A percentile compares a stretch with the other conserved stretches of the same genome.
These are phyloP conservation scores for Otus scops DNA, from an alignment of 2,797 vertebrate species.

Conservation along the genomic window DNA sequence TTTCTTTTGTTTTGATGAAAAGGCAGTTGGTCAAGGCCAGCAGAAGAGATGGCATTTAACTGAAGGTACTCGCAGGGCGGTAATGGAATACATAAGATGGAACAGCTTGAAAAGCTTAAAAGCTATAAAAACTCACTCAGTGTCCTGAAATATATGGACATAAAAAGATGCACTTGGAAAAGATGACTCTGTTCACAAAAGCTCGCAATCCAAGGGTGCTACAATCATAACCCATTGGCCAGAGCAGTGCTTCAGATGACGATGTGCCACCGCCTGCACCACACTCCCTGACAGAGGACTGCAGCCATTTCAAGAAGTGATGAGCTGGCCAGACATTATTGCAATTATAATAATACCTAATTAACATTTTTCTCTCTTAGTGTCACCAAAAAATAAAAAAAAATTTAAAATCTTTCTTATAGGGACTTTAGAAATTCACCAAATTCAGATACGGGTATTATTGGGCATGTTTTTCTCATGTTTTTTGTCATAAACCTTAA, in stretches of 20 bases:
- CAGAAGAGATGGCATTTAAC: not conserved
- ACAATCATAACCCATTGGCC: not conserved
- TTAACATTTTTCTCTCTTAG: not conserved
- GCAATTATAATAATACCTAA: not conserved
- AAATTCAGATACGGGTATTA: not conserved
- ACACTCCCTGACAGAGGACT: accelerated
- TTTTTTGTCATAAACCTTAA: not conserved
- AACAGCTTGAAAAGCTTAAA: not conserved
- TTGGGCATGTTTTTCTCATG: accelerated
- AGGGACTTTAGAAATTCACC: not conserved
- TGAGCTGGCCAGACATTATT: accelerated
- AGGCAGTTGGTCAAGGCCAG: not conserved
- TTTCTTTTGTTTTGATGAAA: not conserved
- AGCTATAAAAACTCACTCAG: not conserved
- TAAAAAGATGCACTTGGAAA: not conserved
- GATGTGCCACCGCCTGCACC: not conserved
- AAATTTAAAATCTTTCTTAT: too few species aligned
- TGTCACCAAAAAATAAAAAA: too few species aligned
- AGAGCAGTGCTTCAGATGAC: not conserved
- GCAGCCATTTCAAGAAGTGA: accelerated
- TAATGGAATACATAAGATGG: not conserved
- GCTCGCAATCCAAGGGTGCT: not conserved
- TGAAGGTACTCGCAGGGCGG: not conserved
- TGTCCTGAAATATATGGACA: accelerated
- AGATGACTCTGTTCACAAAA: not conserved